Evolutionary conservation across 2,797 vertebrate species (phyloP).

Genomic region (Acanthurus lineatus): DNA sequence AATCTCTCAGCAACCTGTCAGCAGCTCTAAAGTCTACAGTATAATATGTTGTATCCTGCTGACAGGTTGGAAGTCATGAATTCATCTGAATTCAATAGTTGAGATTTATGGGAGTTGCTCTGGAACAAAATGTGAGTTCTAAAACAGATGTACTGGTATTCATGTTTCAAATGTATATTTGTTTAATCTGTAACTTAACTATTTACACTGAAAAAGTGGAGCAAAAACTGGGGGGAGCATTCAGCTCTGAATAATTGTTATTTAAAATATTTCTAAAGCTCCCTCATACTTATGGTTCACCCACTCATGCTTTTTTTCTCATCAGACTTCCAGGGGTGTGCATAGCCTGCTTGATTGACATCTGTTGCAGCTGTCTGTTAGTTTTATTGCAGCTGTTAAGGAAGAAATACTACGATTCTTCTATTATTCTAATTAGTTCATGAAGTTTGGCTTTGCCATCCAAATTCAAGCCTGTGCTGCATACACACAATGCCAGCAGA

Average conservation of each 20-base stretch:
- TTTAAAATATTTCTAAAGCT: no score
- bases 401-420: background rate
- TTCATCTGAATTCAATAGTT: background rate
- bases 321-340: background rate
- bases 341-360: background rate
- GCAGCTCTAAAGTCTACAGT: background rate
- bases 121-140: background rate
- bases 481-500: background rate
- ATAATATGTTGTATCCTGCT: no score
- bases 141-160: background rate
- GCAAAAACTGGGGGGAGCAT: background rate
- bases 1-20: background rate
- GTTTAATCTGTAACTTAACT: background rate
- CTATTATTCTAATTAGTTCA: background rate
- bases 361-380: background rate
- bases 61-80: background rate
- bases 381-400: no score
- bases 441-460: background rate
- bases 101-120: background rate
- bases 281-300: no score
- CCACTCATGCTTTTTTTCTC: no score
- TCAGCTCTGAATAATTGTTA: no score
- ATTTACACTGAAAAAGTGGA: background rate
- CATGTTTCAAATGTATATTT: background rate
- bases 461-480: background rate